A percentile compares a stretch with the other conserved stretches of the same genome.
Conservation (phyloP, 2,888 invertebrate genomes). For the Dioctria rufipes region DNA sequence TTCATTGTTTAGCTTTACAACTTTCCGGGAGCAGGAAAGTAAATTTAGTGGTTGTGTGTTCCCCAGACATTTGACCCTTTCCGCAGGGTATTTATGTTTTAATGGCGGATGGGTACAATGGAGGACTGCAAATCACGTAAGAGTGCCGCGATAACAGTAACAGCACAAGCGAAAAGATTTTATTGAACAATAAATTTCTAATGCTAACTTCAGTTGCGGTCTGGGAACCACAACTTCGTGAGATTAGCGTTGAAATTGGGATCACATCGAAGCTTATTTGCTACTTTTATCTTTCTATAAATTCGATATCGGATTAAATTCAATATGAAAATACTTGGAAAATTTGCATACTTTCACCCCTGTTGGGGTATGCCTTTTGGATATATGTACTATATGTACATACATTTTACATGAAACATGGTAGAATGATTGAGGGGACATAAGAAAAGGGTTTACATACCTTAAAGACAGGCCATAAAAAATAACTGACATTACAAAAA, state of each 20-base stretch:
- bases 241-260: conserved; percentile 43
- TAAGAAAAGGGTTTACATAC: too few species aligned
- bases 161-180: conserved; percentile 50
- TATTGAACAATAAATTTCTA: conserved; percentile 56
- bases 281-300: conserved; percentile 50
- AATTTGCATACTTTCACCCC: conserved; percentile 24
- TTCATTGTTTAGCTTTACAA: conserved; percentile 52
- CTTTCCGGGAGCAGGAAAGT: conserved; percentile 49
- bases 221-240: conserved; percentile 46
- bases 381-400: too few species aligned
- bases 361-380: neutral
- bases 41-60: conserved; percentile 48
- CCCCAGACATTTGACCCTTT: conserved; percentile 52
- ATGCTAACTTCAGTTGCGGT: conserved; percentile 44
- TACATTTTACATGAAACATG: too few species aligned
- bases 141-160: conserved; percentile 54
- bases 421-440: too few species aligned
- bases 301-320: conserved; percentile 34
- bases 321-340: neutral
- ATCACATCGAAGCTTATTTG: conserved; percentile 49
- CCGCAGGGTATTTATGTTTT: conserved; percentile 52
- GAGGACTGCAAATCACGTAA: conserved; percentile 55
- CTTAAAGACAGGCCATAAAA: too few species aligned
- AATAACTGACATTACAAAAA: too few species aligned
- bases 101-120: conserved; percentile 50